A percentile compares a stretch with the other conserved stretches of the same genome.
These are phyloP conservation scores for Chorisops tibialis DNA, from an alignment of 2,888 invertebrate genomes.

Conservation along the genomic window DNA sequence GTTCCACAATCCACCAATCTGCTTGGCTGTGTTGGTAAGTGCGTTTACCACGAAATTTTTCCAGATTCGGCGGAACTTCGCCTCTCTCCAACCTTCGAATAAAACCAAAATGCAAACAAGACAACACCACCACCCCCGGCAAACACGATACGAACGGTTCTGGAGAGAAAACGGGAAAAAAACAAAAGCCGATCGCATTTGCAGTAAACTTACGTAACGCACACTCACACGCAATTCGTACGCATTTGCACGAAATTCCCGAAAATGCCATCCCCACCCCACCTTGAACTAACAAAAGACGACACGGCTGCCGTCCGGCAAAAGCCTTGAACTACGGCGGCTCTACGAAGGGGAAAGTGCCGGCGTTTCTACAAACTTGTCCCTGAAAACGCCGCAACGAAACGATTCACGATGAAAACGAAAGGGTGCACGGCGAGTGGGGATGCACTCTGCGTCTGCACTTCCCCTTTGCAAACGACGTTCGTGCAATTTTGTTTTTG, in stretches of 20 bases:
- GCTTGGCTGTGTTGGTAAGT: too few species aligned
- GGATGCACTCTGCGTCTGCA: constrained; percentile 2
- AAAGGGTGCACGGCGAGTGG: constrained; percentile 14
- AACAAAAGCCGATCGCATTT: too few species aligned
- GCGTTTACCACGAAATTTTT: too few species aligned
- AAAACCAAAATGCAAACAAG: background rate
- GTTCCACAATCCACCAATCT: background rate
- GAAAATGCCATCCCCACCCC: background rate
- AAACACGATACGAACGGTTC: too few species aligned
- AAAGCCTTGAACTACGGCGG: constrained; percentile 51
- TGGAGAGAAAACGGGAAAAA: too few species aligned
- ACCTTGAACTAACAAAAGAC: background rate
- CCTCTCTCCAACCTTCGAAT: too few species aligned
- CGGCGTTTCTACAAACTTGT: constrained; percentile 35
- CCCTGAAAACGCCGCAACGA: constrained; percentile 10
- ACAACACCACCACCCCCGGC: too few species aligned
- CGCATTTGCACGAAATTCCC: constrained; percentile 39
- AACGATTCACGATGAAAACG: background rate
- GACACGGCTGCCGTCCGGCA: background rate
- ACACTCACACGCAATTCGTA: constrained; percentile 59
- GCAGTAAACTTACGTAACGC: constrained; percentile 42
- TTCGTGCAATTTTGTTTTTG: background rate
- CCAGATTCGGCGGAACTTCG: too few species aligned
- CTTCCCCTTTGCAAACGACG: background rate
- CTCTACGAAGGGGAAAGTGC: constrained; percentile 49